Percentiles rank a stretch among this genome's conserved stretches.
These are phyloP conservation scores for Bilobella aurantiaca DNA, from an alignment of 1,140 invertebrate genomes.

Conservation along the genomic window DNA sequence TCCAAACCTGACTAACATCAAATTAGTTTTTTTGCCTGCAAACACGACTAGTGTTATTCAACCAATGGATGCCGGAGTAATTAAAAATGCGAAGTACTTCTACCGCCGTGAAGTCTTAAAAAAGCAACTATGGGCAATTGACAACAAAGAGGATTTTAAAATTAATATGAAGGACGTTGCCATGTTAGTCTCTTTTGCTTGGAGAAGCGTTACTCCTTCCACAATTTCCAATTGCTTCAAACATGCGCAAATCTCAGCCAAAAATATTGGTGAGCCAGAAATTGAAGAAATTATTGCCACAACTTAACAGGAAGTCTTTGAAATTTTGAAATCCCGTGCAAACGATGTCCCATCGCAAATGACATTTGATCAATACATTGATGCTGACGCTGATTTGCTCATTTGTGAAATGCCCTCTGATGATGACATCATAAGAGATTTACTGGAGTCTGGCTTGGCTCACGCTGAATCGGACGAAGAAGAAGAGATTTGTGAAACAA, in stretches of 20 bases:
- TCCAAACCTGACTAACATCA: slow-evolving; percentile 37
- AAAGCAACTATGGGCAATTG: not conserved
- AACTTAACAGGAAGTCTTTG: too few relatives aligned
- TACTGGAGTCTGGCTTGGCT: too few relatives aligned
- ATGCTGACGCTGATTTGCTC: too few relatives aligned
- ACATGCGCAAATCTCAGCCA: not conserved
- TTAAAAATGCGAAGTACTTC: slow-evolving; percentile 36
- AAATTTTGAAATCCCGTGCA: too few relatives aligned
- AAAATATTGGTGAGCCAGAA: not conserved
- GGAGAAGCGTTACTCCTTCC: not conserved
- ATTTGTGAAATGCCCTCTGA: too few relatives aligned
- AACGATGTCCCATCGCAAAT: too few relatives aligned
- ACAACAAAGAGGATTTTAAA: not conserved
- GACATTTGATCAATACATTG: too few relatives aligned
- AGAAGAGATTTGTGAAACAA: too few relatives aligned
- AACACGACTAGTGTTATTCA: slow-evolving; percentile 42
- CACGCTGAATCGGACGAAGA: too few relatives aligned
- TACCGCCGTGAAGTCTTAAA: slow-evolving; percentile 1
- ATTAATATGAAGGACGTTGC: not conserved
- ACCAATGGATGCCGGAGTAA: slow-evolving; percentile 44
- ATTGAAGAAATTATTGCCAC: not conserved
- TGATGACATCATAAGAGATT: too few relatives aligned
- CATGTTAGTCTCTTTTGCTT: not conserved
- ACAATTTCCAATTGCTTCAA: not conserved
- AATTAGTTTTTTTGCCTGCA: slow-evolving; percentile 40